Base-by-base conservation (phyloP, 2,888 invertebrate species). In the Sinopyrophorus schimmeli region DNA sequence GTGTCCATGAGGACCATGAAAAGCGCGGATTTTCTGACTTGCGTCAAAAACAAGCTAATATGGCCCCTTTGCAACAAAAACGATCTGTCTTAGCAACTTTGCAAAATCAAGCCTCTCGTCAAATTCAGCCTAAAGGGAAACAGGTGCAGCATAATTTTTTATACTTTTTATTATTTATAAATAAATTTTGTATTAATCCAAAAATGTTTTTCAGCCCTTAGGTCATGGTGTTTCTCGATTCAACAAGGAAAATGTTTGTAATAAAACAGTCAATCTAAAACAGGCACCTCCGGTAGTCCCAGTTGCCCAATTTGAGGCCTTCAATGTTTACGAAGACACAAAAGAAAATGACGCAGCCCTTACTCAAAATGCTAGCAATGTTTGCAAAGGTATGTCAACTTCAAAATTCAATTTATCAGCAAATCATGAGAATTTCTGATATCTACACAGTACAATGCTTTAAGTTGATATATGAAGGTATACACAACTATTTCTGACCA, bases 1-100 rank as follows among this genome's bases (percentile, higher is more conserved):
- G 83, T 74, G 84, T 88, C 67, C 84, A 84, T 73, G 83, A 86
- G 73, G 88, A 89, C 74, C 83, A 85, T 71, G 89, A 89, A 75
- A 89, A 89, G 74, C 75, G 76, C 51, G 44, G 40, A 28, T 76
- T 81, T 60, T 69, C 76, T 3, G 61, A 65, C 51, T 40, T 63
- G 35, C 62, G 63, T 43, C 64, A 64, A 58, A 70, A 68, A 55
- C 67, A 77, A 59, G 76, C 75, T 53, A 71, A 76, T 38, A 80
- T 80, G 69, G 81, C 80, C 55, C 77, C 73, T 64, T 70, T 73
- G 56, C 76, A 76, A 47, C 74, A 75, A 60, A 84, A 83, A 71
- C 78, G 85, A 60, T 77, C 83, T 54, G 83, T 82, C 46, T 76
- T 87, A 32, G 84, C 84, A 31, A 79, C 80, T 58, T 74, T 85